These are phyloP conservation scores for Monoplex corrugatus DNA, from an alignment of 2,888 invertebrate species.

Conservation along the genomic window DNA sequence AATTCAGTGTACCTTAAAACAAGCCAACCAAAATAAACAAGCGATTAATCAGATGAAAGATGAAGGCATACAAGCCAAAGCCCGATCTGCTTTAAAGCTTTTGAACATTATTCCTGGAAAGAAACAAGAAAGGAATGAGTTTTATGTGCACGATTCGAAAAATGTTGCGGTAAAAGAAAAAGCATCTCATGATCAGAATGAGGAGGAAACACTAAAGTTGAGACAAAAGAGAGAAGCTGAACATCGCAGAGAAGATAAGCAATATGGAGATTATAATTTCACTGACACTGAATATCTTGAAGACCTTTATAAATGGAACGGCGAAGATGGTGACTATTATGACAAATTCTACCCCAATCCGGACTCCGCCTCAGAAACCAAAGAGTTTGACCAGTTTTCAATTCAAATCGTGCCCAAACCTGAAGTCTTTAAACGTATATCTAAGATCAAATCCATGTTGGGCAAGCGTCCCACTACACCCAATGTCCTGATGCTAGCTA, in stretches of 20 bases:
- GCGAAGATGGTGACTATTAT: neutral
- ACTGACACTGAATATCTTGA: neutral
- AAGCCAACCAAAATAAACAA: neutral
- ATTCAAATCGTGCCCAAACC: constrained; percentile 71
- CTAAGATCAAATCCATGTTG: constrained; percentile 45
- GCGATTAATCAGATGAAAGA: neutral
- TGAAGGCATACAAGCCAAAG: no score
- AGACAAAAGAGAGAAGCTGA: neutral
- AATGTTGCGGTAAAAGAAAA: neutral
- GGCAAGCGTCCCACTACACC: constrained; percentile 62
- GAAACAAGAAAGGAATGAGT: neutral
- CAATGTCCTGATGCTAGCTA: constrained; percentile 76
- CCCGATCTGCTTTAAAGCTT: no score
- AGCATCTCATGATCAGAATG: neutral
- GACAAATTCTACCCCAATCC: neutral
- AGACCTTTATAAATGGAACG: neutral
- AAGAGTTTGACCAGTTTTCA: constrained; percentile 75
- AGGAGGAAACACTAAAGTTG: neutral
- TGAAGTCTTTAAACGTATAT: constrained; percentile 69
- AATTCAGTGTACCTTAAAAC: constrained; percentile 64
- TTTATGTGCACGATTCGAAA: neutral
- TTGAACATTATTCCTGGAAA: neutral
- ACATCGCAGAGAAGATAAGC: neutral
- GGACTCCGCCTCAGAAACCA: neutral
- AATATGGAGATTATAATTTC: neutral